Evolutionary conservation across 1,140 invertebrate genomes (phyloP), one percentile per base, ranked within the genome.

Genomic region (Tetragnatha versicolor): DNA sequence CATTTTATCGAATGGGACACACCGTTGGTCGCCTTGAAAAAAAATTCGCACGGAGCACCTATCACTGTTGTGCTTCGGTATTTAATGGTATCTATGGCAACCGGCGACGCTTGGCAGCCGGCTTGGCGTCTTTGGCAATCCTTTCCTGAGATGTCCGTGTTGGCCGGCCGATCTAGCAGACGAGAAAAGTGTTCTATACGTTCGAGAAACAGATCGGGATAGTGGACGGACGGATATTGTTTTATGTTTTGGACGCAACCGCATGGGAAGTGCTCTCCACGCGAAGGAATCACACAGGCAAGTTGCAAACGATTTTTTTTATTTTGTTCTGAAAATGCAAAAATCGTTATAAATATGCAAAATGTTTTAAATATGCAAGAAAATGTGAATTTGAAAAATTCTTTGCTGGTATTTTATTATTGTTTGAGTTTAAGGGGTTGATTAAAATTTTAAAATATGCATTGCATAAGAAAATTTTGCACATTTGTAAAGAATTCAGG

Each of bases 141-240:
- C 12, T 12, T 25, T 25, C 60, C n/a, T n/a, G 37, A 12, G 33
- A 31, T 25, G 25, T 42, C 25, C 35, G n/a, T n/a, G 42, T 63
- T 63, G 60, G 60, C 35, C 42, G 33, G 60, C 33, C n/a, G 60
- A 17, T 6, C n/a, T 22, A 42, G 25, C 25, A 22, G 17, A 42
- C 33, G 35, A 39, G 60, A 63, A 63, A 63, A 63, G 60, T 63
- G 60, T 27, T 10, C 14, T 39, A 39, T 63, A n/a, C n/a, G n/a
- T n/a, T 63, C 60, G 3, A 3, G n/a, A 22, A 63, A 22, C 14
- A 42, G 25, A 63, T 6, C 60, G 17, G 58, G 33, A 37, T 29
- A 61, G 33, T 20, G 37, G 37, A 7, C n/a, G n/a, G n/a, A 39
- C 12, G n/a, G 33, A 63, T 42, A 63, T 33, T 63, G 37, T 47